Evolutionary conservation across 2,797 vertebrate species (phyloP), one percentile per base, ranked within the genome.

Genomic region (Luscinia luscinia): DNA sequence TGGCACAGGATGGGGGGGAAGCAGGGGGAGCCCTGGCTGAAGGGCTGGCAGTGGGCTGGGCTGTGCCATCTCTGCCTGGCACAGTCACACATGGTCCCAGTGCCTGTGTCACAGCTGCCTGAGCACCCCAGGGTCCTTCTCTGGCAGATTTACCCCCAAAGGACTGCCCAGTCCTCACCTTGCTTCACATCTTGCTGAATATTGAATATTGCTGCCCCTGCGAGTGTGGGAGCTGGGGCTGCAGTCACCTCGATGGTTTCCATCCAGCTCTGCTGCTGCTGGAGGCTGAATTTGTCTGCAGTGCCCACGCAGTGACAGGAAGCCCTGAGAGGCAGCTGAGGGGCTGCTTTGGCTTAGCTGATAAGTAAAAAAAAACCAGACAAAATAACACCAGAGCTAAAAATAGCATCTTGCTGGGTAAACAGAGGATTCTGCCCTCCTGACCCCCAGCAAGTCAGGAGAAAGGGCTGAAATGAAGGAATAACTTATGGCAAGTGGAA

Each of bases 341-440:
- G 43, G 87, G 74, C 15, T 72, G 90, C 52, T 54, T 43, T 52
- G 57, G 76, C 63, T 94, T 17, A 22, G 72, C 57, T 72, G 85
- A 17, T 82, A 87, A 87, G 67, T 38, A 72, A 84, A 84, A 43
- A 43, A 48, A 84, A 84, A 90, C 1, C 78, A 87, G 72, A 41
- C 67, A 76, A 61, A 89, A 75, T 76, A 89, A 79, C 72, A 73
- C 1, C 1, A 62, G 68, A 36, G 57, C 85, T 85, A 91, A 88
- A 86, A 88, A 38, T n/a, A 83, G 24, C 2, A 0, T 2, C 28
- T 52, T 93, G 36, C 74, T 6, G 43, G 43, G 45, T 85, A 75
- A 85, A 68, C n/a, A 52, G 89, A 67, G 57, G 75, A 54, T 67
- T 54, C 55, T 73, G 85, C 59, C 66, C 68, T 77, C 27, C 40